Evolutionary conservation across 2,113 vertebrate genomes (phyloP).

Genomic region (Spea bombifrons): DNA sequence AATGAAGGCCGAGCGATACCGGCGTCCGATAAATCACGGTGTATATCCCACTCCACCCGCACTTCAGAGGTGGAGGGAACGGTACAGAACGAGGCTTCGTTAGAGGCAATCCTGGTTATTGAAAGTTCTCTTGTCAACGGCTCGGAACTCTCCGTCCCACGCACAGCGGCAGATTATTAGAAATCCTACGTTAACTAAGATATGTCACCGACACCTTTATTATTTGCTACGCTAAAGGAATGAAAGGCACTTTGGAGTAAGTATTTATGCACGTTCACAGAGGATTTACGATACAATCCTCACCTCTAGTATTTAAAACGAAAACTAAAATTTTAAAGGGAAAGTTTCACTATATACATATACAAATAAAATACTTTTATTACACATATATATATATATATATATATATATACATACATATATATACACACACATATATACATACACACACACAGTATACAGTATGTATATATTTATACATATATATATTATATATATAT

Average conservation of each 20-base stretch:
- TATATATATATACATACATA: no score
- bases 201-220: background rate
- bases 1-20: background rate
- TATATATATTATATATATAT: no score
- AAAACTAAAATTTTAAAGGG: no score
- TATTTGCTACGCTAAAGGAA: background rate
- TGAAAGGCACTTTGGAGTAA: background rate
- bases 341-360: no score
- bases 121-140: background rate
- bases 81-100: background rate
- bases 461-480: no score
- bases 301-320: no score
- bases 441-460: no score
- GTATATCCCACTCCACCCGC: slow-evolving; percentile 14
- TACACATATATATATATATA: no score
- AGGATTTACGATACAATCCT: background rate
- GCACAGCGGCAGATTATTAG: background rate
- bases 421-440: no score
- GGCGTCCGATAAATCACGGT: background rate
- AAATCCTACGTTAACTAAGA: background rate
- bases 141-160: background rate
- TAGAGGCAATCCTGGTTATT: slow-evolving; percentile 13
- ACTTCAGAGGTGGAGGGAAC: background rate
- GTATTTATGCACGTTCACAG: background rate
- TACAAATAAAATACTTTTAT: no score